These are phyloP conservation scores for Chrysemys picta DNA, from an alignment of 2,113 vertebrate species.

Conservation along the genomic window DNA sequence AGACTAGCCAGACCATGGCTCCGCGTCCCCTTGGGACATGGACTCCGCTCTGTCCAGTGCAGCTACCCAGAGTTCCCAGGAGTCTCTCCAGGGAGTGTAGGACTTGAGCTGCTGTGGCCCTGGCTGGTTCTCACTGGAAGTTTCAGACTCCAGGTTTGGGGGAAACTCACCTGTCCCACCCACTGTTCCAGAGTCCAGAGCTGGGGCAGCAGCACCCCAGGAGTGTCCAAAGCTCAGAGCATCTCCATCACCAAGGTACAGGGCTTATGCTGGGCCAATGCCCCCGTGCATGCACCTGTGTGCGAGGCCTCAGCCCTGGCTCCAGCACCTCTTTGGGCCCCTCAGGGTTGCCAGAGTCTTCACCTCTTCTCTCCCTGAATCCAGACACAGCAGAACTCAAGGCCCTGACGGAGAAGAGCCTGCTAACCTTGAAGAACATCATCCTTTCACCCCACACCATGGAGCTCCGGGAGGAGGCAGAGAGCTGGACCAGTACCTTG, in stretches of 20 bases:
- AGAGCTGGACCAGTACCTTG: slow-evolving; percentile 78
- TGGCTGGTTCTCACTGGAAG: too few species aligned
- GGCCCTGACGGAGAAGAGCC: slow-evolving; percentile 77
- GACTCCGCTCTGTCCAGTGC: neutral
- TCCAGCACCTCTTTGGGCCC: too few species aligned
- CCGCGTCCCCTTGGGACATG: too few species aligned
- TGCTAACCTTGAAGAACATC: slow-evolving; percentile 81
- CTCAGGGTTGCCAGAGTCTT: neutral
- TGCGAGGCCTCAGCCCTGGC: too few species aligned
- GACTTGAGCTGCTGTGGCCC: too few species aligned
- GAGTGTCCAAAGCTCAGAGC: too few species aligned
- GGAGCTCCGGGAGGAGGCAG: slow-evolving; percentile 71
- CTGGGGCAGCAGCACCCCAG: too few species aligned
- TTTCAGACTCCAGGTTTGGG: too few species aligned
- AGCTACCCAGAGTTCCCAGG: too few species aligned
- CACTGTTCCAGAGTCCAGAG: too few species aligned
- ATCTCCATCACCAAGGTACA: neutral
- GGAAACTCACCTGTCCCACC: too few species aligned
- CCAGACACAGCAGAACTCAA: slow-evolving; percentile 58
- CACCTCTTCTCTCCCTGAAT: neutral
- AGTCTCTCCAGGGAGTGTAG: too few species aligned
- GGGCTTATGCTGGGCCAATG: neutral
- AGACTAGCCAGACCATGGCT: neutral
- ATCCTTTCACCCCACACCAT: slow-evolving; percentile 71
- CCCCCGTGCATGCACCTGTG: neutral